Evolutionary conservation across 2,797 vertebrate species (phyloP).

Genomic region (Pachyuromys duprasi): DNA sequence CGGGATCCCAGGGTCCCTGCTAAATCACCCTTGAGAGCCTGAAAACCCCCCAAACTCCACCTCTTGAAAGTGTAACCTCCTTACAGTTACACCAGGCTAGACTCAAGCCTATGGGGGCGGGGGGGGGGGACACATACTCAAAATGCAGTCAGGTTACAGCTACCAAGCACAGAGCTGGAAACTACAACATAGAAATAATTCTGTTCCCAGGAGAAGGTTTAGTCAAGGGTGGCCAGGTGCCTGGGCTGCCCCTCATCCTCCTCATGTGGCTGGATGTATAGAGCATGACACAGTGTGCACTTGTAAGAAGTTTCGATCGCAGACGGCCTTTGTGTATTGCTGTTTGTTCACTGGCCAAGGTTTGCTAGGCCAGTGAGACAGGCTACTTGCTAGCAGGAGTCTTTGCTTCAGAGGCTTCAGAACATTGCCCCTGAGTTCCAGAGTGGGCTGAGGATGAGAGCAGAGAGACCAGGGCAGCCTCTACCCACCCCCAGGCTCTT

Average conservation of each 20-base stretch:
- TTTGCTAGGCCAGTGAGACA: background rate
- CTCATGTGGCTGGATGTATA: background rate
- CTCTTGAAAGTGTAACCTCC: background rate
- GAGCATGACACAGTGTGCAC: background rate
- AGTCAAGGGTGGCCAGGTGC: background rate
- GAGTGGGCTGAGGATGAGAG: background rate
- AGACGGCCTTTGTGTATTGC: accelerated
- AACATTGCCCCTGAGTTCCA: background rate
- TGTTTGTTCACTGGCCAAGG: background rate
- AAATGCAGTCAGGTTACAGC: background rate
- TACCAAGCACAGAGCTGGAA: background rate
- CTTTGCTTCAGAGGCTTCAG: background rate
- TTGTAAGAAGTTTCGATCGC: background rate
- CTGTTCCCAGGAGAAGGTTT: background rate
- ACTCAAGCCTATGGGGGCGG: background rate
- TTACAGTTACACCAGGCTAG: background rate
- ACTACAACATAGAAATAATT: too few species aligned
- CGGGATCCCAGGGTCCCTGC: background rate
- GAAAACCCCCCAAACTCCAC: background rate
- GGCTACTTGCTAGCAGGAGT: background rate
- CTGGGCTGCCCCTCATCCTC: background rate
- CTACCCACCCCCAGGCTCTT: background rate
- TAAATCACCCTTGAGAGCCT: too few species aligned
- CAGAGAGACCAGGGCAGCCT: background rate
- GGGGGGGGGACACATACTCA: background rate